Conservation (phyloP, 2,797 vertebrate genomes). For the Acrossocheilus fasciatus region DNA sequence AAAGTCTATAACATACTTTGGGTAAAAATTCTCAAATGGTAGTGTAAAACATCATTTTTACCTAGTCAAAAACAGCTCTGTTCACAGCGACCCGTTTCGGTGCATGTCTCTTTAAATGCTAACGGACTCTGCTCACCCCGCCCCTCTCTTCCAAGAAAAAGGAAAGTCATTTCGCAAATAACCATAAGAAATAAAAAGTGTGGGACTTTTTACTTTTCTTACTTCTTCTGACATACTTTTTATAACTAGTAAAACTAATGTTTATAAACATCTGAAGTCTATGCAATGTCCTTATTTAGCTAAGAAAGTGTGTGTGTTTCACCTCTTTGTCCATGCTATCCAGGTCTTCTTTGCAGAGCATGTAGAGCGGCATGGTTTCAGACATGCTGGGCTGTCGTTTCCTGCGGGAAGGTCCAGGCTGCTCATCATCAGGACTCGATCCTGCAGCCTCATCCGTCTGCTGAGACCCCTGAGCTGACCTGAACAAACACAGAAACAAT, state of each 20-base stretch:
- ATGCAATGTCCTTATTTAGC: background rate
- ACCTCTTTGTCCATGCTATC: slow-evolving; percentile 99
- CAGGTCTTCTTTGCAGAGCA: slow-evolving; percentile 95
- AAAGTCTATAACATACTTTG: background rate
- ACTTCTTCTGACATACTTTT: background rate
- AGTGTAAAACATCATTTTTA: background rate
- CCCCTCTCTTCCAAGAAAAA: background rate
- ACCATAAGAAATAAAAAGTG: background rate
- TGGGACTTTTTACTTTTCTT: background rate
- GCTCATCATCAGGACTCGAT: slow-evolving; percentile 80
- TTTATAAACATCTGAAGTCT: background rate
- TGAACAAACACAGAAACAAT: slow-evolving; percentile 65
- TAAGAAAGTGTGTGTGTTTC: background rate
- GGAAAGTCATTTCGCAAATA: background rate
- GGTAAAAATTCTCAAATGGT: background rate
- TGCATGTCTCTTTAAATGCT: background rate
- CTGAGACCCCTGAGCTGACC: slow-evolving; percentile 82
- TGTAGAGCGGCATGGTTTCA: slow-evolving; percentile 95
- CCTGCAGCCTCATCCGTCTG: slow-evolving; percentile 74
- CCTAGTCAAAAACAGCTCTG: background rate
- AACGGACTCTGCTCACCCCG: background rate
- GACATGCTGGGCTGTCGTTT: slow-evolving; percentile 97
- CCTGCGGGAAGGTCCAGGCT: slow-evolving; percentile 87
- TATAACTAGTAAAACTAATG: background rate
- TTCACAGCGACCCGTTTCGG: background rate